phyloP scores from a whole-genome alignment of 2,888 invertebrate species.

The Lobophora halterata region DNA sequence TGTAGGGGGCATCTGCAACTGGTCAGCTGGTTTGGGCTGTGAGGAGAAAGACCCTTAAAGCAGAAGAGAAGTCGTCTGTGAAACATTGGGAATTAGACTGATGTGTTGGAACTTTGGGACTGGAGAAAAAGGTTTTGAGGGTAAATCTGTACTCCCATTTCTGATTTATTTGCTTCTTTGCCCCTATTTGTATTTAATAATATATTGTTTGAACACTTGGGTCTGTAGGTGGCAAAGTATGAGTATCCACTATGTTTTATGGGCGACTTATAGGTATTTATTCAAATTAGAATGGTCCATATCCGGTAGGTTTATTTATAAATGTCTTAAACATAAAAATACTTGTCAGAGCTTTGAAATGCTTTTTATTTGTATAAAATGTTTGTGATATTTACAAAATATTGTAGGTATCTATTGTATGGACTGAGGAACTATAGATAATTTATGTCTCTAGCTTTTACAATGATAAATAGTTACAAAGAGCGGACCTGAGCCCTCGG shows the following conservation, averaged over 20 bases:
- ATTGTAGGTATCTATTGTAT: conserved; percentile 26
- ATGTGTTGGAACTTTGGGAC: no score
- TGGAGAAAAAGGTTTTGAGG: no score
- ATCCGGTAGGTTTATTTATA: no score
- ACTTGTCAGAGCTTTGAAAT: background rate
- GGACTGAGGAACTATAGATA: conserved; percentile 28
- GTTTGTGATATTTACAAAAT: conserved; percentile 10
- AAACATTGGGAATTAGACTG: background rate
- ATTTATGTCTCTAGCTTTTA: conserved; percentile 13
- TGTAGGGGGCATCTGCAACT: conserved; percentile 94
- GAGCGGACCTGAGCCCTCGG: conserved; percentile 11
- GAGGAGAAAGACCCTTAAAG: conserved; percentile 72
- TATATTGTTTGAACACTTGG: no score
- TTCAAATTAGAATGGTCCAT: no score
- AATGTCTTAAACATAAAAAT: no score
- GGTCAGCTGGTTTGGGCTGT: conserved; percentile 91
- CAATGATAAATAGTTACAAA: conserved; percentile 19
- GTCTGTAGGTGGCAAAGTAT: no score
- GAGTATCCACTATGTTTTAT: background rate
- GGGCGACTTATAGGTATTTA: conserved; percentile 9
- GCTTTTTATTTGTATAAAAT: background rate
- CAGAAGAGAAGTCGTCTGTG: conserved; percentile 5
- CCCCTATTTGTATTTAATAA: no score
- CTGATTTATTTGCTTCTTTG: no score
- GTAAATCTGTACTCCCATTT: no score